These are phyloP conservation scores for Rhorus exstirpatorius DNA, from an alignment of 2,888 invertebrate genomes.

Conservation along the genomic window DNA sequence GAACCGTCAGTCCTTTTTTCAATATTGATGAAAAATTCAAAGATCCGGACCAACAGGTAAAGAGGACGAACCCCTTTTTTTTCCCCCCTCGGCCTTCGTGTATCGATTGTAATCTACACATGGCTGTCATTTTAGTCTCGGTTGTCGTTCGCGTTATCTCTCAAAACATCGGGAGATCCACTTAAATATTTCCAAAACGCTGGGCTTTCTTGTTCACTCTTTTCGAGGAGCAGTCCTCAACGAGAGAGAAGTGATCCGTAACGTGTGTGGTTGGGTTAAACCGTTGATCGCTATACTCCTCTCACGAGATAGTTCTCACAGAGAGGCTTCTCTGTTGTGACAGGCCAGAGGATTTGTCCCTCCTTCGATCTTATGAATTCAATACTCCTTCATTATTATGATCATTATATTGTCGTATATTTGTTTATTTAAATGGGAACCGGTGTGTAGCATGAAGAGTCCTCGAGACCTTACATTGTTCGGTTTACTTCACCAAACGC, in stretches of 20 bases:
- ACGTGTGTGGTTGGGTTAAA: constrained; percentile 29
- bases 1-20: constrained; percentile 66
- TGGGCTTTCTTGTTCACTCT: constrained; percentile 54
- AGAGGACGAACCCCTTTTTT: constrained; percentile 77
- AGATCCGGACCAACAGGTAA: constrained; percentile 73
- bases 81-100: constrained; percentile 50
- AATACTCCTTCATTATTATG: constrained; percentile 12
- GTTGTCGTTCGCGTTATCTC: constrained; percentile 75
- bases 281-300: constrained; percentile 8
- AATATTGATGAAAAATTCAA: constrained; percentile 34
- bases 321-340: constrained; percentile 47
- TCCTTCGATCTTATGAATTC: constrained; percentile 21
- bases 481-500: constrained; percentile 7
- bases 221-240: constrained; percentile 1
- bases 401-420: constrained; percentile 29
- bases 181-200: constrained; percentile 82
- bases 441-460: neutral
- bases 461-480: constrained; percentile 18
- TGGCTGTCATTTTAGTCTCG: constrained; percentile 29
- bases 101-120: constrained; percentile 66
- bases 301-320: constrained; percentile 48
- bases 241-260: constrained; percentile 23
- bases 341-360: constrained; percentile 47
- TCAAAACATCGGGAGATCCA: constrained; percentile 81
- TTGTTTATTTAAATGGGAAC: constrained; percentile 48